A percentile compares a stretch with the other conserved stretches of the same genome.
Conservation (phyloP, 2,888 invertebrate species). For the Coecobrya sp. region DNA sequence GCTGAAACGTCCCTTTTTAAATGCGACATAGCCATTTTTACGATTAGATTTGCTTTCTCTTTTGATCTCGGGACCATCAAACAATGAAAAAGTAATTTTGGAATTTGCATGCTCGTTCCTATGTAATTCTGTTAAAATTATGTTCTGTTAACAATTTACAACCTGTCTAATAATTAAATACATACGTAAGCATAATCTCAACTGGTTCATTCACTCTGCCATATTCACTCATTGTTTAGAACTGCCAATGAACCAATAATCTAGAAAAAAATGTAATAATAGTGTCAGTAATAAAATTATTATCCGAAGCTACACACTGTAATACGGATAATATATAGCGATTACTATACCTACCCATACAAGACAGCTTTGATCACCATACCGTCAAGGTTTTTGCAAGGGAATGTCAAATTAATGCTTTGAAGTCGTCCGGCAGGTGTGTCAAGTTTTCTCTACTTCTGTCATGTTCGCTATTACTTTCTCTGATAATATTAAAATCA, state of each 20-base stretch:
- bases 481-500: neutral
- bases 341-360: too few species aligned
- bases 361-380: too few species aligned
- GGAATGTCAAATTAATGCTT: neutral
- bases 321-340: too few species aligned
- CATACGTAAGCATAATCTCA: neutral
- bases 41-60: conserved; percentile 15
- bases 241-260: neutral
- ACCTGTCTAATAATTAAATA: neutral
- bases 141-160: neutral
- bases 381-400: neutral
- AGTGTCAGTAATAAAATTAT: neutral
- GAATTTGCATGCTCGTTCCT: neutral
- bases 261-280: neutral
- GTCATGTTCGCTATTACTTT: neutral
- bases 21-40: neutral
- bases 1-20: neutral
- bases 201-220: neutral
- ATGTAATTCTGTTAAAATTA: neutral
- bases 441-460: neutral
- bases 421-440: conserved; percentile 11
- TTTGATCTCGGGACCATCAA: neutral
- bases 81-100: neutral
- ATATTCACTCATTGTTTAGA: neutral
- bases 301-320: too few species aligned